These are phyloP conservation scores for Molossus molossus DNA, from an alignment of 2,797 vertebrate genomes.

Conservation along the genomic window DNA sequence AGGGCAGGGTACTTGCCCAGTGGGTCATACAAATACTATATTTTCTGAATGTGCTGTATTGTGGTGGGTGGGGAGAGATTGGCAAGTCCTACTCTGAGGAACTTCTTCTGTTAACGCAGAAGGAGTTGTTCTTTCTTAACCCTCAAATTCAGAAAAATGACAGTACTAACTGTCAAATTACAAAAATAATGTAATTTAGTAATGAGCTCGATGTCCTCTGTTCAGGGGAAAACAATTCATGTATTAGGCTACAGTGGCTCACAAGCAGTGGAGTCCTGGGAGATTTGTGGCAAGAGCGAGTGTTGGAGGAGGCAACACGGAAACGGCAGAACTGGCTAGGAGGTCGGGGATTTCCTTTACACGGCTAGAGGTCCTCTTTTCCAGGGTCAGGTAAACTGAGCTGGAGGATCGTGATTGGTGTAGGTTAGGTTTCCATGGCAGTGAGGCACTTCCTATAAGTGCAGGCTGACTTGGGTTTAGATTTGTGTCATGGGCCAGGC, in stretches of 20 bases:
- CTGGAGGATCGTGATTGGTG: background rate
- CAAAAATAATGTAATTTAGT: background rate
- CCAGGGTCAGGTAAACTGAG: background rate
- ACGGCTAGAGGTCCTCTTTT: background rate
- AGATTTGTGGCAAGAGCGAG: background rate
- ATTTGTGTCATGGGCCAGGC: background rate
- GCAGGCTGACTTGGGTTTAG: background rate
- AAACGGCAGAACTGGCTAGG: background rate
- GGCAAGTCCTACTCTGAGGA: background rate
- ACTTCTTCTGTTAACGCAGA: background rate
- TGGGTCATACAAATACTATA: background rate
- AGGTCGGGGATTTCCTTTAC: background rate
- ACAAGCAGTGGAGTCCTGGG: background rate
- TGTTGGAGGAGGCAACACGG: background rate
- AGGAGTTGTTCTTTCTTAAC: background rate
- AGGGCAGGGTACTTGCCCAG: background rate
- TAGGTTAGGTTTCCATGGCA: background rate
- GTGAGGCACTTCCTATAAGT: background rate
- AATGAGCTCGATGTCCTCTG: background rate
- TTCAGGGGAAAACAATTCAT: background rate
- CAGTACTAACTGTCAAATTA: background rate
- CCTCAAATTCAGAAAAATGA: constrained; percentile 11
- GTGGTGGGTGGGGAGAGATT: background rate
- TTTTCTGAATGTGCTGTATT: background rate
- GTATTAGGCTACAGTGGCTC: background rate